Base-by-base conservation (phyloP, 2,113 vertebrate genomes). In the Eidolon helvum region DNA sequence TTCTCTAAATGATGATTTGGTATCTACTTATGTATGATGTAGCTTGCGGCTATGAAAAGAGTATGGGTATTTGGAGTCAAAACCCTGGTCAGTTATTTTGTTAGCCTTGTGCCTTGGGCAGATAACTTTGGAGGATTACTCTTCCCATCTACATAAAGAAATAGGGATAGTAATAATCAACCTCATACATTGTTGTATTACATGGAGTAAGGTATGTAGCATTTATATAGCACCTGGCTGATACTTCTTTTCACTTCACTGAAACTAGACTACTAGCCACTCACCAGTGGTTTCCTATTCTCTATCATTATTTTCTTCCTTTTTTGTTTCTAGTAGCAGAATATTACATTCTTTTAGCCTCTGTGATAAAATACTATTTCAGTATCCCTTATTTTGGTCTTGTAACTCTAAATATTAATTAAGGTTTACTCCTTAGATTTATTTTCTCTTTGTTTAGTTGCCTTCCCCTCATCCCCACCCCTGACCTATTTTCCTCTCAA, bases 371-470 rank as follows among this genome's bases (percentile, higher is more conserved):
- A 69, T 24, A n/a, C 53, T 77, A 8, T 90, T 87, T 90, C 83
- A 40, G 15, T 77, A 71, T n/a, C 30, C 38, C 16, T 77, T 93
- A 75, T 82, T 91, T 93, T 93, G 35, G 40, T 26, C 19, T 5
- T 40, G 24, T 93, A 95, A n/a, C 65, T 93, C n/a, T 90, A 95
- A 86, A 53, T 61, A 7, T 82, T 87, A 40, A 45, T 71, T 86
- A 87, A 91, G 68, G 2, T 82, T 87, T 61, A n/a, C 40, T 40
- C 19, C 53, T 66, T 45, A 61, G 21, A 45, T 72, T 79, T 86
- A 9, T 72, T 78, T 89, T 69, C 8, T 78, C 59, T 72, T 24
- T 82, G 45, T 68, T 40, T 35, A 71, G 5, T 43, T 30, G 30
- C 19, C 48, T 50, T 50, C 12, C 48, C 48, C 12, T 2, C 11